Evolutionary conservation across 2,113 vertebrate species (phyloP).

Genomic region (Capreolus pygargus): DNA sequence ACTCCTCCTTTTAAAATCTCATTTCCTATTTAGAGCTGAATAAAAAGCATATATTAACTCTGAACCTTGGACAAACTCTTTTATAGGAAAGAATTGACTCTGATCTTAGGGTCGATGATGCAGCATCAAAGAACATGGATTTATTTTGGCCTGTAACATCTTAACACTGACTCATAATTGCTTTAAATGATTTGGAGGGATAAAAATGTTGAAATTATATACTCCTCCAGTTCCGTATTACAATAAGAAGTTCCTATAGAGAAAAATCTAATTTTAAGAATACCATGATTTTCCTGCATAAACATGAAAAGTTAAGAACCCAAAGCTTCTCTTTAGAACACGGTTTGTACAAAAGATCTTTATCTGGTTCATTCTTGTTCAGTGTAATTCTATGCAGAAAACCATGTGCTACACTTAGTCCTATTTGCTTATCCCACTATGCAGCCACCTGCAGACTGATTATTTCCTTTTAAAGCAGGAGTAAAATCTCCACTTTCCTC

Average conservation of each 20-base stretch:
- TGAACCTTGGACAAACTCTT: slow-evolving; percentile 8
- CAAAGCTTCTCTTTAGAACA: slow-evolving; percentile 38
- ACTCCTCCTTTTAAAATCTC: neutral
- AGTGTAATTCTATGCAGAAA: slow-evolving; percentile 39
- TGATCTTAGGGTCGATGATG: neutral
- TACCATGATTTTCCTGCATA: slow-evolving; percentile 48
- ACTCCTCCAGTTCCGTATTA: neutral
- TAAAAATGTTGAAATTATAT: neutral
- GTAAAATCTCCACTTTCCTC: slow-evolving; percentile 40
- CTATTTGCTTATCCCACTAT: slow-evolving; percentile 58
- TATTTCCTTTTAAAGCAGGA: slow-evolving; percentile 62
- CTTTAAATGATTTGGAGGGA: neutral
- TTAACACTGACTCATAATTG: neutral
- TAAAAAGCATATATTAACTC: slow-evolving; percentile 38
- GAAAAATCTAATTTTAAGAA: slow-evolving; percentile 66
- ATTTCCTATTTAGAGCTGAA: slow-evolving; percentile 13
- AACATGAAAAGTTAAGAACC: slow-evolving; percentile 36
- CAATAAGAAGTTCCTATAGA: slow-evolving; percentile 8
- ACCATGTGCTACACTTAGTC: slow-evolving; percentile 3
- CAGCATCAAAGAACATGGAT: neutral
- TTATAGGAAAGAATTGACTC: neutral
- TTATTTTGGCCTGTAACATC: neutral
- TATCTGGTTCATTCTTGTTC: slow-evolving; percentile 43
- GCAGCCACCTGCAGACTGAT: slow-evolving; percentile 53
- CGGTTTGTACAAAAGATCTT: slow-evolving; percentile 48